Conservation (phyloP, 2,113 vertebrate species). For the Anarhynchus alexandrinus region DNA sequence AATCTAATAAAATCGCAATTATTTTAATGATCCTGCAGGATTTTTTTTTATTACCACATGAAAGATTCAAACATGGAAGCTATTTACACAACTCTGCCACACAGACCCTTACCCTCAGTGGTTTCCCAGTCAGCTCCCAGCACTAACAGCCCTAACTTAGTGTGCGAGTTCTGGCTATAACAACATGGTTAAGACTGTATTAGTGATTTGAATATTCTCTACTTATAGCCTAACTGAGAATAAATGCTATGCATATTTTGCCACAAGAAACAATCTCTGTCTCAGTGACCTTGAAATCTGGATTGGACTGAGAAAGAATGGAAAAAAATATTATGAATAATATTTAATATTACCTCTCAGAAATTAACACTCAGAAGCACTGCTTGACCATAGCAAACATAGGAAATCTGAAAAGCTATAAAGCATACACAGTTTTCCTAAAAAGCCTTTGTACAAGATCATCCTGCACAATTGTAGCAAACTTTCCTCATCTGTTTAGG, state of each 20-base stretch:
- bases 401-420: neutral
- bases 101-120: neutral
- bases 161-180: neutral
- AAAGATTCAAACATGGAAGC: neutral
- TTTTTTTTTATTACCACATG: neutral
- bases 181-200: neutral
- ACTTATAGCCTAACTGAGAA: neutral
- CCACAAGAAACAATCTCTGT: neutral
- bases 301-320: neutral
- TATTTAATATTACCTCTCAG: neutral
- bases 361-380: neutral
- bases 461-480: neutral
- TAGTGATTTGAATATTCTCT: neutral
- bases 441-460: neutral
- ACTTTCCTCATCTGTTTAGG: neutral
- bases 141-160: neutral
- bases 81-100: neutral
- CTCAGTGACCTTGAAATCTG: neutral
- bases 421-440: neutral
- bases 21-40: neutral
- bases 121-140: neutral
- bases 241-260: neutral
- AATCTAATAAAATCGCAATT: neutral
- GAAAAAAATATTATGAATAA: neutral
- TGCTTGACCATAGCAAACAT: neutral